These are phyloP conservation scores for Arctocebus calabarensis DNA, from an alignment of 2,797 vertebrate species.

Conservation along the genomic window DNA sequence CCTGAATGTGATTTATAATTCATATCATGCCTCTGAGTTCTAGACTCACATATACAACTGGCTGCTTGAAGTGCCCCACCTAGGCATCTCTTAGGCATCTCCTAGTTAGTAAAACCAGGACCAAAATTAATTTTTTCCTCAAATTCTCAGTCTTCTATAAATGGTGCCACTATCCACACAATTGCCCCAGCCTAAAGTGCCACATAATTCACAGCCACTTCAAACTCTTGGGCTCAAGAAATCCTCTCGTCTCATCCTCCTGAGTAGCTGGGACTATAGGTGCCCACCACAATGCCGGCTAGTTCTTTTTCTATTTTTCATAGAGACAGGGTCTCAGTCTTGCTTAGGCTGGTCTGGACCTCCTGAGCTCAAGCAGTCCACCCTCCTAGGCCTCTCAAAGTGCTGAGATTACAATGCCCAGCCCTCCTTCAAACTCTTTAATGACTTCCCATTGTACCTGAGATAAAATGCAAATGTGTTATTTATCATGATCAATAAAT, in stretches of 20 bases:
- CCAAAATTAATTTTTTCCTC: neutral
- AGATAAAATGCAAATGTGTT: conserved; percentile 24
- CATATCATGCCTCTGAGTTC: neutral
- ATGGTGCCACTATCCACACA: neutral
- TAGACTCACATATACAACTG: neutral
- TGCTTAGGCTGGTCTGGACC: no score
- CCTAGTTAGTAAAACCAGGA: neutral
- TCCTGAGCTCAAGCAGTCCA: no score
- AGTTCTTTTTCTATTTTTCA: no score
- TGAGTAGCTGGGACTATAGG: no score
- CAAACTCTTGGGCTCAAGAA: no score
- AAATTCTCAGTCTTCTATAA: neutral
- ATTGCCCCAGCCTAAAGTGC: neutral
- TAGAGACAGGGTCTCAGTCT: no score
- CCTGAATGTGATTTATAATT: neutral
- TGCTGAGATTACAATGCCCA: no score
- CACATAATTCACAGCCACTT: no score
- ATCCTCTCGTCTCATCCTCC: no score
- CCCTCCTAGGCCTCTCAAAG: no score
- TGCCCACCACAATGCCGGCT: no score
- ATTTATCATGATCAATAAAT: neutral
- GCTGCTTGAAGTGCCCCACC: neutral
- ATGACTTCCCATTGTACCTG: neutral
- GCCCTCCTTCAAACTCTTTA: neutral
- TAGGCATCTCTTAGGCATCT: neutral